phyloP scores from a whole-genome alignment of 2,113 vertebrate species.

The Elephantulus edwardii region DNA sequence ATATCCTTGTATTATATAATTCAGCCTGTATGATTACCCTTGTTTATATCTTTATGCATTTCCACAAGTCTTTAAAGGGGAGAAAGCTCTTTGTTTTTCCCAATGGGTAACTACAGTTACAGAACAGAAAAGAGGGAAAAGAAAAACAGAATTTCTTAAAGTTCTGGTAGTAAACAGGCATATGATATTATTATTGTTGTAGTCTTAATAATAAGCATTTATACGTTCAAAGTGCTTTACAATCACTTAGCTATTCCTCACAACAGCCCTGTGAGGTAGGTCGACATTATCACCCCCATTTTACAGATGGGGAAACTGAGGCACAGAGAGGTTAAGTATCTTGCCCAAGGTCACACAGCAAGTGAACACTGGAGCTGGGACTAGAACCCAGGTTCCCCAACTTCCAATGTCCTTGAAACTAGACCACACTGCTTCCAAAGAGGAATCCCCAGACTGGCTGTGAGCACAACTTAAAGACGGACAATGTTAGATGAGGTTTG shows the following conservation, averaged over 20 bases:
- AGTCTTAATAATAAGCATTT: slow-evolving; percentile 79
- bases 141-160: slow-evolving; percentile 74
- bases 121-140: slow-evolving; percentile 71
- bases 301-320: slow-evolving; percentile 82
- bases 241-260: slow-evolving; percentile 82
- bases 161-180: slow-evolving; percentile 79
- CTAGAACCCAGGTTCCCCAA: slow-evolving; percentile 77
- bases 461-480: slow-evolving; percentile 70
- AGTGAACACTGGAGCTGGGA: slow-evolving; percentile 66
- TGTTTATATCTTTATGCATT: background rate
- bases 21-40: background rate
- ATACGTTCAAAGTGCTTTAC: slow-evolving; percentile 81
- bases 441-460: slow-evolving; percentile 76
- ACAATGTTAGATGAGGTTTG: slow-evolving; percentile 76
- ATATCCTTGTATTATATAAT: background rate
- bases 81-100: slow-evolving; percentile 37
- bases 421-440: slow-evolving; percentile 75
- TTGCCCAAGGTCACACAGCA: slow-evolving; percentile 78
- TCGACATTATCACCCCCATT: slow-evolving; percentile 80
- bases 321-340: slow-evolving; percentile 82
- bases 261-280: slow-evolving; percentile 83
- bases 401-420: slow-evolving; percentile 75
- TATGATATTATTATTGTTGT: slow-evolving; percentile 81
- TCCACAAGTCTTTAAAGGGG: slow-evolving; percentile 13
- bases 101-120: slow-evolving; percentile 40